These are phyloP conservation scores for Chrosomus eos DNA, from an alignment of 2,797 vertebrate genomes.

Conservation along the genomic window DNA sequence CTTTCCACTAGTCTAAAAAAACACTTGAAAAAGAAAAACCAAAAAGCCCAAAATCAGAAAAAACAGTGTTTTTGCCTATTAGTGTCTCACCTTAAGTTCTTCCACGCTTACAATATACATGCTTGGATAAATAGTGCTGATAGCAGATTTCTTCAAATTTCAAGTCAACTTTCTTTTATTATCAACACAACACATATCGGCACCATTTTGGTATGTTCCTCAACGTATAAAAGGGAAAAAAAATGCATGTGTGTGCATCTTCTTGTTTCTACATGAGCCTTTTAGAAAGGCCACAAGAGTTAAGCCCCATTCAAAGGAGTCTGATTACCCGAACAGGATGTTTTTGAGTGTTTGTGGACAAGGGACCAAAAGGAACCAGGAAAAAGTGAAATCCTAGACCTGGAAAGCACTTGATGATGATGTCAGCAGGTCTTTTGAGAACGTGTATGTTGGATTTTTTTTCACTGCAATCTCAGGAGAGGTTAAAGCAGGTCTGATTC, in stretches of 20 bases:
- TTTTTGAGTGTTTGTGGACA: slow-evolving; percentile 37
- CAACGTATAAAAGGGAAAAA: no score
- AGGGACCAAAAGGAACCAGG: slow-evolving; percentile 25
- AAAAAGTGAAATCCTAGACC: slow-evolving; percentile 40
- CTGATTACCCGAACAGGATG: slow-evolving; percentile 37
- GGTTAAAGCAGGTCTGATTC: slow-evolving; percentile 25
- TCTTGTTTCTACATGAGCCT: slow-evolving; percentile 4
- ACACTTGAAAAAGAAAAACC: no score
- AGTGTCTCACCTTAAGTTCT: no score
- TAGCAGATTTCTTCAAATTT: not conserved
- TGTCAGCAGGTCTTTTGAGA: slow-evolving; percentile 39
- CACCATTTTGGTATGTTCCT: not conserved
- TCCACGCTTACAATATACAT: not conserved
- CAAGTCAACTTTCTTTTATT: not conserved
- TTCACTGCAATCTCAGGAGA: slow-evolving; percentile 14
- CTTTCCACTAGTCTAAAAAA: no score
- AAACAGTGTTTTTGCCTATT: no score
- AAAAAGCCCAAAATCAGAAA: no score
- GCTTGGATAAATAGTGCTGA: not conserved
- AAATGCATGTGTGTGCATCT: slow-evolving; percentile 5
- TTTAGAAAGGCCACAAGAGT: slow-evolving; percentile 33
- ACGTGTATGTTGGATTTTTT: not conserved
- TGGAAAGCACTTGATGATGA: slow-evolving; percentile 18
- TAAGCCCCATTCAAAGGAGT: slow-evolving; percentile 41
- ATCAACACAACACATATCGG: not conserved